Percentiles rank a stretch among this genome's conserved stretches.
These are phyloP conservation scores for Euzetes globulus DNA, from an alignment of 2,888 invertebrate genomes.

Conservation along the genomic window DNA sequence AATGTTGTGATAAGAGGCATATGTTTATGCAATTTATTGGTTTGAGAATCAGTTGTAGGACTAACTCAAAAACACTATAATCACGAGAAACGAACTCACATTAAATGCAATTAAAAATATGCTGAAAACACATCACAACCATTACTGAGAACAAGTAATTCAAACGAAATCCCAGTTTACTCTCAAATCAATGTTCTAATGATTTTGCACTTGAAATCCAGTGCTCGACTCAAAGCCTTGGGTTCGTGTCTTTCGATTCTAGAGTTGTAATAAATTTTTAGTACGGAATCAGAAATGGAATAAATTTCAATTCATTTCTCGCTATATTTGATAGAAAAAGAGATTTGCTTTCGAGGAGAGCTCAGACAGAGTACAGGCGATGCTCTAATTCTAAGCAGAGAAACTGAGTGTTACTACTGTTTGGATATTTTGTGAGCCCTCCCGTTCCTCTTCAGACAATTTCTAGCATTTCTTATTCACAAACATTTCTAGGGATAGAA, in stretches of 20 bases:
- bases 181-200: not conserved
- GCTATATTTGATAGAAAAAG: not conserved
- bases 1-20: conserved; percentile 12
- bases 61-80: not conserved
- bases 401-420: too few species aligned
- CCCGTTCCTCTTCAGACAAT: not conserved
- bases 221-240: too few species aligned
- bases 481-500: not conserved
- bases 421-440: not conserved
- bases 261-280: not conserved
- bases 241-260: not conserved
- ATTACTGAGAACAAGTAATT: not conserved
- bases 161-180: not conserved
- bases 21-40: conserved; percentile 11
- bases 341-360: too few species aligned
- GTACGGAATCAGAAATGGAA: not conserved
- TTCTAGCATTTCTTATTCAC: not conserved
- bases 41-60: not conserved
- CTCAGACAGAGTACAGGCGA: too few species aligned
- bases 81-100: not conserved
- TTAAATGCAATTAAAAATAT: conserved; percentile 27
- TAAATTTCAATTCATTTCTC: not conserved
- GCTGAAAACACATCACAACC: conserved; percentile 1
- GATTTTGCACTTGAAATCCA: not conserved
- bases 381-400: too few species aligned